Evolutionary conservation across 1,140 invertebrate species (phyloP).

Genomic region (Potamilus streckersoni): DNA sequence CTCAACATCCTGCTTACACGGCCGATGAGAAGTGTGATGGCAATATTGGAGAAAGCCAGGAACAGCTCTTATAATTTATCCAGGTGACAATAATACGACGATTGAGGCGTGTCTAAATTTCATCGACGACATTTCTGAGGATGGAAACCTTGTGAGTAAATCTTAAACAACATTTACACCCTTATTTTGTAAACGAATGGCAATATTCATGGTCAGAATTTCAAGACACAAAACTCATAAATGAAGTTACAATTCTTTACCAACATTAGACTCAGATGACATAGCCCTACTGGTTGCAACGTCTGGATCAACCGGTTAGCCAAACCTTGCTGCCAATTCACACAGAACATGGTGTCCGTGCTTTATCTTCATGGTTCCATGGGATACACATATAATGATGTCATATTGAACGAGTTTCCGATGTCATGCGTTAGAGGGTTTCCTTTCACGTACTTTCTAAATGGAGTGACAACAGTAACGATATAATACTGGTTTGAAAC

Average conservation of each 20-base stretch:
- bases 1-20: too few relatives aligned
- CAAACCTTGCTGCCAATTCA: conserved; percentile 7
- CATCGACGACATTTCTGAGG: too few relatives aligned
- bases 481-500: background rate
- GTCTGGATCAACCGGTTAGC: conserved; percentile 14
- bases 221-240: too few relatives aligned
- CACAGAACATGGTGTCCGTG: background rate
- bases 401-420: conserved; percentile 2
- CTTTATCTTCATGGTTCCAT: conserved; percentile 2
- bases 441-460: conserved; percentile 1
- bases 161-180: too few relatives aligned
- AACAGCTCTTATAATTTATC: too few relatives aligned
- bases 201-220: too few relatives aligned
- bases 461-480: conserved; percentile 7
- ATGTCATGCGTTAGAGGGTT: conserved; percentile 14
- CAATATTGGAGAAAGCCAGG: too few relatives aligned
- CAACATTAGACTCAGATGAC: conserved; percentile 2
- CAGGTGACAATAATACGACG: too few relatives aligned
- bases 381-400: background rate
- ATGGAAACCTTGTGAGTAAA: too few relatives aligned
- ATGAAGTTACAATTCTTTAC: background rate
- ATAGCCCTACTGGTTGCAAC: background rate
- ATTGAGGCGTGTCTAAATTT: too few relatives aligned
- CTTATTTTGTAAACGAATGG: too few relatives aligned
- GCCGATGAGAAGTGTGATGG: too few relatives aligned